A percentile compares a stretch with the other conserved stretches of the same genome.
Evolutionary conservation across 2,888 invertebrate genomes (phyloP).

Genomic region (Xylocampa areola): DNA sequence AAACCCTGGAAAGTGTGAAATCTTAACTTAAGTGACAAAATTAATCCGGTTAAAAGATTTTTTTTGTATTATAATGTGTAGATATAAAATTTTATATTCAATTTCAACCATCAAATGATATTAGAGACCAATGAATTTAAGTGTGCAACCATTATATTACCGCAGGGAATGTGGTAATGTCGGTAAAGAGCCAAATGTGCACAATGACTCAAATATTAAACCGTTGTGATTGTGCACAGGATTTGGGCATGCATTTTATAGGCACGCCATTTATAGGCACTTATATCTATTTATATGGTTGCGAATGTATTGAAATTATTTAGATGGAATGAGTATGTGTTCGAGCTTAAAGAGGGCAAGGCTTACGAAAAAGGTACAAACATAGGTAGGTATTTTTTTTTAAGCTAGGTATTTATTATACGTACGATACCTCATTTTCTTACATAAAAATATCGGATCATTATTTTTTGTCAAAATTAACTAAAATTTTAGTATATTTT

Average conservation of each 20-base stretch:
- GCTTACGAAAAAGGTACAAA: no score
- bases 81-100: slow-evolving; percentile 4
- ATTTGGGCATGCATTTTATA: slow-evolving; percentile 53
- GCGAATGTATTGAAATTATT: slow-evolving; percentile 19
- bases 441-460: no score
- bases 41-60: no score
- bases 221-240: slow-evolving; percentile 39
- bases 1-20: no score
- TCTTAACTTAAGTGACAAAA: no score
- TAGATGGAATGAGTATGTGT: not conserved
- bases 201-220: slow-evolving; percentile 51
- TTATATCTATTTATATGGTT: slow-evolving; percentile 40
- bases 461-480: no score
- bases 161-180: slow-evolving; percentile 30
- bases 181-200: slow-evolving; percentile 49
- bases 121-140: slow-evolving; percentile 51
- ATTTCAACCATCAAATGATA: slow-evolving; percentile 22
- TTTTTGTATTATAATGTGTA: no score
- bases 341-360: no score
- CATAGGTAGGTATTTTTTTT: no score
- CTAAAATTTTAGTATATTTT: no score
- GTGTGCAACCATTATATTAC: slow-evolving; percentile 35
- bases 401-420: no score
- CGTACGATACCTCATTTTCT: no score
- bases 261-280: slow-evolving; percentile 41